A percentile compares a stretch with the other conserved stretches of the same genome.
Conservation (phyloP, 2,888 invertebrate species). For the Diadegma fenestrale region DNA sequence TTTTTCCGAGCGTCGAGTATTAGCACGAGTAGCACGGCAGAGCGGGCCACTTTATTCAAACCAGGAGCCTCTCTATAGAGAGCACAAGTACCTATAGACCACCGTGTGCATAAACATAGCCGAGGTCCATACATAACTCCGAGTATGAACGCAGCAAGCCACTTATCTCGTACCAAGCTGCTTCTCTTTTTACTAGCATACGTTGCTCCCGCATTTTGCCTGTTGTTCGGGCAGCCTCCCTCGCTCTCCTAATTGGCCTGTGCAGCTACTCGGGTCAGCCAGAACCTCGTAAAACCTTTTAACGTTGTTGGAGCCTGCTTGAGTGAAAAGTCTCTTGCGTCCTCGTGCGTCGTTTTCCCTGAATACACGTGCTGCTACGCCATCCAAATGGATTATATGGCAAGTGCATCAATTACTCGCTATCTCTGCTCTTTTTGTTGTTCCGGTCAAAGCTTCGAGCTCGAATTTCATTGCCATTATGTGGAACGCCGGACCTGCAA, state of each 20-base stretch:
- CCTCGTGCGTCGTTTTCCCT: constrained; percentile 29
- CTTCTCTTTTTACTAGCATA: constrained; percentile 32
- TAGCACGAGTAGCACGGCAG: background rate
- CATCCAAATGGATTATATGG: constrained; percentile 56
- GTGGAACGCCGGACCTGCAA: too few species aligned
- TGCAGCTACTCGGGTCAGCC: constrained; percentile 45
- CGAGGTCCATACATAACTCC: constrained; percentile 33
- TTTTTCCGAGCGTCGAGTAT: constrained; percentile 23
- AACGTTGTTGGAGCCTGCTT: constrained; percentile 55
- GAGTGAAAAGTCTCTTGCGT: constrained; percentile 41
- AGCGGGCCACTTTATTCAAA: constrained; percentile 43
- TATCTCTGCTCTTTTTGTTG: background rate
- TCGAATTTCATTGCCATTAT: constrained; percentile 31
- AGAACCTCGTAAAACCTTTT: constrained; percentile 64
- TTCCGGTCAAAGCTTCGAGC: background rate
- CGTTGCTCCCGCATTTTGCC: background rate
- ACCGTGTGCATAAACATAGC: constrained; percentile 30
- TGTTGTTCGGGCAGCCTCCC: constrained; percentile 9
- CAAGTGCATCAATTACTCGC: constrained; percentile 8
- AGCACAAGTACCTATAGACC: constrained; percentile 33
- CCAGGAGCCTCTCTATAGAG: constrained; percentile 29
- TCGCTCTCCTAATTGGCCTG: constrained; percentile 62
- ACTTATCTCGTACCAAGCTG: constrained; percentile 52
- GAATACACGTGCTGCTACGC: constrained; percentile 25
- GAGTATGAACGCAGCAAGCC: constrained; percentile 57